Percentiles rank a stretch among this genome's conserved stretches.
phyloP scores from a whole-genome alignment of 2,888 invertebrate species.

The Ormyrus nitidulus region DNA sequence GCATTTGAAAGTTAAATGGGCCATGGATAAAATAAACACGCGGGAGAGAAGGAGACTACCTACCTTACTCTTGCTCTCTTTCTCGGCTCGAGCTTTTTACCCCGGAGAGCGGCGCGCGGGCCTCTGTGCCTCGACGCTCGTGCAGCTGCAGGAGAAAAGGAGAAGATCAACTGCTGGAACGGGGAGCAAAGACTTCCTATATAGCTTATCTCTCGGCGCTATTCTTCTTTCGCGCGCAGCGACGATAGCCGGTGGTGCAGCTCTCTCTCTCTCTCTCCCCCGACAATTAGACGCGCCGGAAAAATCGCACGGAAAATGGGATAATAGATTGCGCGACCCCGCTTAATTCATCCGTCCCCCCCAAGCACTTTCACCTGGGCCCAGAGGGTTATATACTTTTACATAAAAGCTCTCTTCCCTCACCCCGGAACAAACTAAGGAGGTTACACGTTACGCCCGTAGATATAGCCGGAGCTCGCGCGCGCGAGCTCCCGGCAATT shows the following conservation, averaged over 20 bases:
- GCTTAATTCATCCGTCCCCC: neutral
- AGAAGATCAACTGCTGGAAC: neutral
- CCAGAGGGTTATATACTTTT: too few relatives aligned
- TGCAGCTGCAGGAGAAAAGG: neutral
- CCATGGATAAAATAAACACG: conserved; percentile 68
- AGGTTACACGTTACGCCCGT: neutral
- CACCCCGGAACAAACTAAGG: neutral
- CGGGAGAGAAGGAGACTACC: conserved; percentile 53
- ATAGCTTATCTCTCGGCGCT: conserved; percentile 26
- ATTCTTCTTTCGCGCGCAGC: conserved; percentile 25
- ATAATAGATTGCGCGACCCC: conserved; percentile 41
- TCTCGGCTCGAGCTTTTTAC: conserved; percentile 5
- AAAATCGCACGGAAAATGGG: conserved; percentile 46
- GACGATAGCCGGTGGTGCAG: too few relatives aligned
- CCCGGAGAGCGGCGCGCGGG: neutral
- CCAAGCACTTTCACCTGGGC: neutral
- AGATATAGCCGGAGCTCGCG: neutral
- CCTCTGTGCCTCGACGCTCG: too few relatives aligned
- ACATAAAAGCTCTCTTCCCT: neutral
- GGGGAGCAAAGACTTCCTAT: neutral
- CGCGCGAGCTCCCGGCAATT: conserved; percentile 52
- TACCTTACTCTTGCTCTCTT: conserved; percentile 21
- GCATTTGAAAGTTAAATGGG: conserved; percentile 69
- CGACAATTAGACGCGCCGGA: conserved; percentile 47
- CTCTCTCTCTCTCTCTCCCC: too few relatives aligned